phyloP scores from a whole-genome alignment of 1,140 invertebrate species.

The Diploscapter pachys region DNA sequence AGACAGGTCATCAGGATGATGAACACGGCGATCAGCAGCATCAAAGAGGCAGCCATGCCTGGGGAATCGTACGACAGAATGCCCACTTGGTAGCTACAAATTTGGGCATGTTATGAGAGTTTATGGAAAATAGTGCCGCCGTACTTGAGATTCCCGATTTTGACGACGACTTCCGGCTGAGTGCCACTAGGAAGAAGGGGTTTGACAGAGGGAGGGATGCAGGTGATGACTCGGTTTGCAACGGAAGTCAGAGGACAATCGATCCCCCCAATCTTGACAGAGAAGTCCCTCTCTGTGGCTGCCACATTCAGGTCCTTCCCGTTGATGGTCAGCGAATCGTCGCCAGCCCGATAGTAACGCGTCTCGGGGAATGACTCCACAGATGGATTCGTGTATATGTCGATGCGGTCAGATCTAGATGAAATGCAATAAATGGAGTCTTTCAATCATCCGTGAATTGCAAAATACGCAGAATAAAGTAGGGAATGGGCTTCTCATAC shows the following conservation, averaged over 20 bases:
- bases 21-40: slow-evolving; percentile 75
- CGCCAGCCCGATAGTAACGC: slow-evolving; percentile 35
- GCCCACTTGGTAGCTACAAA: slow-evolving; percentile 62
- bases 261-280: slow-evolving; percentile 45
- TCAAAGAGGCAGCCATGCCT: slow-evolving; percentile 71
- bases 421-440: too few species aligned
- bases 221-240: slow-evolving; percentile 47
- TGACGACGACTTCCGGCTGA: slow-evolving; percentile 51
- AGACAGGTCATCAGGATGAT: slow-evolving; percentile 71
- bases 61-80: slow-evolving; percentile 83
- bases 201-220: slow-evolving; percentile 46
- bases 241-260: slow-evolving; percentile 54
- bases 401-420: slow-evolving; percentile 17
- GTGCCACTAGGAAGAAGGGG: slow-evolving; percentile 30
- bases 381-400: slow-evolving; percentile 30
- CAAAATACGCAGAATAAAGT: too few species aligned
- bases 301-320: slow-evolving; percentile 49
- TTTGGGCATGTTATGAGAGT: not conserved
- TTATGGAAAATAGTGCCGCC: not conserved
- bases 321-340: slow-evolving; percentile 50
- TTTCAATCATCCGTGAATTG: too few species aligned
- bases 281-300: slow-evolving; percentile 35
- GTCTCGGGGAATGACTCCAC: slow-evolving; percentile 30
- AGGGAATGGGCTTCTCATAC: too few species aligned
- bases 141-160: slow-evolving; percentile 47